phyloP scores from a whole-genome alignment of 1,140 invertebrate genomes.

The Leptestheria dahalacensis region DNA sequence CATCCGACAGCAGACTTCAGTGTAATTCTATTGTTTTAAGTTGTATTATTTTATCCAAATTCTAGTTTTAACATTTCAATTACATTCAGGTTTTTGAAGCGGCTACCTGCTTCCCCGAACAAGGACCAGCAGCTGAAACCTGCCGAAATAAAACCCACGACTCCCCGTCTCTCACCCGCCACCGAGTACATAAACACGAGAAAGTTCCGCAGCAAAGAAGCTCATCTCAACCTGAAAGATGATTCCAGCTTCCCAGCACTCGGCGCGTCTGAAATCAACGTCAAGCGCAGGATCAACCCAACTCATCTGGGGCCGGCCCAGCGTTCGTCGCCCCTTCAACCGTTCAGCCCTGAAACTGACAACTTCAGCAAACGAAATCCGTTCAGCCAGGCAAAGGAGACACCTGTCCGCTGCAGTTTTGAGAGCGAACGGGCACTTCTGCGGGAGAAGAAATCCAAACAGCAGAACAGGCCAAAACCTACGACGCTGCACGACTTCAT shows the following conservation, averaged over 20 bases:
- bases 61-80: background rate
- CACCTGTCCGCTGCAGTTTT: background rate
- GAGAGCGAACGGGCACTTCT: slow-evolving; percentile 12
- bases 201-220: background rate
- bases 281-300: background rate
- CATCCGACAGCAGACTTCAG: slow-evolving; percentile 7
- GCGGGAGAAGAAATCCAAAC: slow-evolving; percentile 2
- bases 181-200: background rate
- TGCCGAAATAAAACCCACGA: background rate
- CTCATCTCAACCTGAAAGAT: background rate
- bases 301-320: background rate
- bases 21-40: background rate
- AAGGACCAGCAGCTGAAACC: background rate
- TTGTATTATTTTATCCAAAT: background rate
- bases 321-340: background rate
- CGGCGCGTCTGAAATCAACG: background rate
- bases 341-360: background rate
- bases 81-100: background rate
- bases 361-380: background rate
- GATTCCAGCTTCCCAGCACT: slow-evolving; percentile 3
- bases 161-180: background rate
- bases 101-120: background rate
- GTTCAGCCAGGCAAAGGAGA: slow-evolving; percentile 11
- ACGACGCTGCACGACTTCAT: background rate
- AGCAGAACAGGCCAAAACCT: background rate